phyloP scores from a whole-genome alignment of 2,888 invertebrate species.

The Eristalis pertinax region DNA sequence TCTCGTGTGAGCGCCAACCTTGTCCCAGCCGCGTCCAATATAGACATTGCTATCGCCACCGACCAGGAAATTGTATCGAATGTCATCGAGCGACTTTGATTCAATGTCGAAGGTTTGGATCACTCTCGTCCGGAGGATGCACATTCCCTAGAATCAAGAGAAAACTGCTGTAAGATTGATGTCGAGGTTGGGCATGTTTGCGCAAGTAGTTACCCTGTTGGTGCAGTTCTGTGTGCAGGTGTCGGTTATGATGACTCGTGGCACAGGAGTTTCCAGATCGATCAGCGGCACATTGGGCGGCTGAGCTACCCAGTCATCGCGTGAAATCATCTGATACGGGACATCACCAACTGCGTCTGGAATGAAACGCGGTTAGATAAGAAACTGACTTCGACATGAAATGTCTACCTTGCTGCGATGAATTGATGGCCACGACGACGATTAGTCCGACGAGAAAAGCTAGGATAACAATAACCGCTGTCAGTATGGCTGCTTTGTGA shows the following conservation, averaged over 20 bases:
- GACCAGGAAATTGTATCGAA: constrained; percentile 89
- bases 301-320: constrained; percentile 87
- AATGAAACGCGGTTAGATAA: background rate
- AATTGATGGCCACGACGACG: constrained; percentile 72
- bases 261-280: constrained; percentile 82
- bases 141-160: constrained; percentile 82
- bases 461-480: constrained; percentile 71
- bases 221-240: constrained; percentile 85
- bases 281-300: constrained; percentile 82
- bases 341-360: constrained; percentile 1
- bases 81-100: constrained; percentile 85
- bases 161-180: background rate
- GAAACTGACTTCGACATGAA: constrained; percentile 9
- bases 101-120: constrained; percentile 88
- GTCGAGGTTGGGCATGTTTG: background rate
- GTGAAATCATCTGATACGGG: constrained; percentile 83
- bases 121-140: constrained; percentile 84
- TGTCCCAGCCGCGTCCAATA: constrained; percentile 89
- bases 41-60: constrained; percentile 90
- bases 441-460: constrained; percentile 74
- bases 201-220: constrained; percentile 81
- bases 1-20: constrained; percentile 87
- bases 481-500: constrained; percentile 72
- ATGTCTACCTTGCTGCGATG: constrained; percentile 77
- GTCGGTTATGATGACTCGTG: constrained; percentile 85